Evolutionary conservation across 2,797 vertebrate species (phyloP), one percentile per base, ranked within the genome.

Genomic region (Denticeps clupeoides): DNA sequence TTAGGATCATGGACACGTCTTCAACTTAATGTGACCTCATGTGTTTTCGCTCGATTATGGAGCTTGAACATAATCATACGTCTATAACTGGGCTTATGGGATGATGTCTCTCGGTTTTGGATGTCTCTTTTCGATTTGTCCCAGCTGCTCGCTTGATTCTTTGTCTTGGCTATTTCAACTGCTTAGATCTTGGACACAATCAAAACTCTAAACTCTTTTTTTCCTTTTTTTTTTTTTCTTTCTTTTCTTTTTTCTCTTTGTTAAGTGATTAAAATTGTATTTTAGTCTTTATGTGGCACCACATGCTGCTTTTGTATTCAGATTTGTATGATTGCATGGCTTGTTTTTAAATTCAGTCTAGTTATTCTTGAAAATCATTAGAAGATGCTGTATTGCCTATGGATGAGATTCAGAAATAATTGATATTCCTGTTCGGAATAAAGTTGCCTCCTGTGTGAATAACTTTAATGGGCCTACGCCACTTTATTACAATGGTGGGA

Each of bases 181-280:
- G 18, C 35, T 38, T 16, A 21, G 19, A 18, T 21, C 9, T 11
- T 16, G 16, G 3, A 18, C n/a, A n/a, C 2, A 21, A 38, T 38
- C 38, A n/a, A 21, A 21, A 9, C 35, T 35, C 35, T 19, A 38
- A 21, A 10, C 42, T 44, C 29, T 43, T 38, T 22, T 37, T 38
- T 13, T n/a, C 7, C n/a, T 16, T 18, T 18, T 6, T 18, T 38
- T 21, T 38, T 10, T 21, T 38, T 21, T 38, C 35, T 38, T 38
- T 38, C 18, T 9, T 35, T 38, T 38, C n/a, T n/a, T n/a, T n/a
- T n/a, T n/a, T n/a, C n/a, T n/a, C n/a, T n/a, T n/a, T n/a, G n/a
- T n/a, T n/a, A n/a, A n/a, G n/a, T 41, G 54, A 47, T 45, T 56
- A 33, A 32, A 22, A 23, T 22, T 23, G 22, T 23, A 22, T 23